Base-by-base conservation (phyloP, 2,113 vertebrate genomes). In the Gyps fulvus region DNA sequence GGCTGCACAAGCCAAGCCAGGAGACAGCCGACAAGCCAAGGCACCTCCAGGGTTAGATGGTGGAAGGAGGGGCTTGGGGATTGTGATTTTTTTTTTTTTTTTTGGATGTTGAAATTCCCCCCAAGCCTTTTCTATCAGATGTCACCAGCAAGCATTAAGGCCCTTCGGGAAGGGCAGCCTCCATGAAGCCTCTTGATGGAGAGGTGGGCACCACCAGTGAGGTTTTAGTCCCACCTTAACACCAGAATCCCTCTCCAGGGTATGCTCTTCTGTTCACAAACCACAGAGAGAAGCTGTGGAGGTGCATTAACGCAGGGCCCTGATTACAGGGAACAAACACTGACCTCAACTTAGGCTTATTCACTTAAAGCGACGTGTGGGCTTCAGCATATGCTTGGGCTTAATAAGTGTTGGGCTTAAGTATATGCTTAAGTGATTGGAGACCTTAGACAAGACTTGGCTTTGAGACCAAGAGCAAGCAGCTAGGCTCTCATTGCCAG, bases 11-110 rank as follows among this genome's bases (percentile, higher is more conserved):
- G 31, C 16, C 36, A 22, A 94, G 23, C 43, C 73, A 79, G 55
- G n/a, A 82, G 69, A 52, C 36, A 52, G 27, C 12, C 0, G 0
- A 31, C 0, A 3, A 65, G 43, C 34, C 0, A 18, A 38, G 43
- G 38, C 50, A 67, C 20, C 34, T 93, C 27, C 32, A 74, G 32
- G 59, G 17, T 59, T 38, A 55, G 26, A 7, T 34, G 19, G 42
- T 25, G 40, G 45, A 90, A 92, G 11, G 22, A 91, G 22, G 26
- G 5, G 23, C 9, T 54, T 71, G 38, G 16, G 16, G 22, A 42
- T 2, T 50, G 17, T 23, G 36, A n/a, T 23, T 49, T 49, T 7
- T 49, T 49, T 23, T 49, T 47, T 23, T 25, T 16, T 20, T 84
- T 90, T 74, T 23, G 2, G 9, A 6, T 65, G 14, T 18, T 54